Base-by-base conservation (phyloP, 64 coral and sea anemone genomes). In the Hydrozoanthus tunicans region DNA sequence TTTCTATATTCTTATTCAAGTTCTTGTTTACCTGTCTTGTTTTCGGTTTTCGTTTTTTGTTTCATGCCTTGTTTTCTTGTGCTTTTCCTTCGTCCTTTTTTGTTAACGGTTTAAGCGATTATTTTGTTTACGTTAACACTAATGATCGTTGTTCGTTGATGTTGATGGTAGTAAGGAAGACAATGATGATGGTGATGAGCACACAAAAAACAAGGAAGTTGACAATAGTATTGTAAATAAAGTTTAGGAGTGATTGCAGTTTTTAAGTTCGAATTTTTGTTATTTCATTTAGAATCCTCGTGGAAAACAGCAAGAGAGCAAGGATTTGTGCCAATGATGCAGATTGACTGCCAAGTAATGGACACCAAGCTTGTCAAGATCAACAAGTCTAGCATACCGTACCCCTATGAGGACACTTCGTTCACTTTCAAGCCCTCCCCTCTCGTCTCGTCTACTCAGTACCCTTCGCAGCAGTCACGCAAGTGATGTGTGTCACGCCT, bases 261-360 rank as follows among this genome's bases (percentile, higher is more conserved):
- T 58, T 53, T 51, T n/a, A 25, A 72, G 59, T 56, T 7, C 6
- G 14, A 63, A 9, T 14, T 20, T 5, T 60, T 13, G 11, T 78
- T 93, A 6, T 7, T 78, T 56, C 7, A 26, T 65, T 7, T 56
- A 93, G 92, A 80, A 12, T 81, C 92, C 9, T 85, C 77, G 9
- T 71, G 86, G 62, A 93, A 93, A 10, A 79, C 65, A 62, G 81
- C 78, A 52, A 90, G 79, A 43, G 90, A 96, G 59, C 76, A 93
- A 86, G 94, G 95, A 5, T 84, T 90, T 72, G 83, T 99, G 3
- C 90, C 94, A 3, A 99, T 99, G 97, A 94, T 99, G 66, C 94
- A 96, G 58, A 99, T 99, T 52, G 97, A 99, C 73, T 99, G 97
- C 56, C 94, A 99, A 92, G 85, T 99, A 5, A 95, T 94, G 82